Evolutionary conservation across 1,140 invertebrate genomes (phyloP).

Genomic region (Micrasema minimum): DNA sequence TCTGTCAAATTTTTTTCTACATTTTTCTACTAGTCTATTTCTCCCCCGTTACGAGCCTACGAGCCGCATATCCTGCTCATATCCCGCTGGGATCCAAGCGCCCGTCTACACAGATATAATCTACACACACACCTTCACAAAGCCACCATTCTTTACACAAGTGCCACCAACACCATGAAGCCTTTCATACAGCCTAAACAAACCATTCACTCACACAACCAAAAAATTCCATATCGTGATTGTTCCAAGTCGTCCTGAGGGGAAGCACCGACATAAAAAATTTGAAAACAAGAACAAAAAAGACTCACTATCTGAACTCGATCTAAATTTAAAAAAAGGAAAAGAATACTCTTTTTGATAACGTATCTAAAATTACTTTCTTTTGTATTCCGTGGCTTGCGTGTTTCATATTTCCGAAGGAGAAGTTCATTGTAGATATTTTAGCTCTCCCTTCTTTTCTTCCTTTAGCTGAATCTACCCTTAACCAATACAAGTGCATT

Average conservation of each 20-base stretch:
- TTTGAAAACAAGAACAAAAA: not conserved
- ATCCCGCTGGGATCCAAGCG: constrained; percentile 35
- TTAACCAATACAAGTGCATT: constrained; percentile 11
- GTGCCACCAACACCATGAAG: not conserved
- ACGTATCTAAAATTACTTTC: not conserved
- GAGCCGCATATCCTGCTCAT: constrained; percentile 37
- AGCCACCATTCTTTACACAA: constrained; percentile 6
- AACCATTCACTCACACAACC: not conserved
- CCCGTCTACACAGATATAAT: constrained; percentile 5
- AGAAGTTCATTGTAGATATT: constrained; percentile 30
- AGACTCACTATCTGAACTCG: not conserved
- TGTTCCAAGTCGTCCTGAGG: constrained; percentile 7
- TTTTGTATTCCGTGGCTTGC: not conserved
- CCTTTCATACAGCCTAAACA: constrained; percentile 11
- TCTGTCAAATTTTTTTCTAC: no score
- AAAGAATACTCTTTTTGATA: not conserved
- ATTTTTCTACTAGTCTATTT: no score
- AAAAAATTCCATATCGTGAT: constrained; percentile 26
- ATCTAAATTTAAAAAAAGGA: not conserved
- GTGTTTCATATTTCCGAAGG: constrained; percentile 15
- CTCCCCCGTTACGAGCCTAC: not conserved
- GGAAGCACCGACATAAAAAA: not conserved
- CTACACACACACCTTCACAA: constrained; percentile 23
- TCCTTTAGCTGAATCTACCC: constrained; percentile 28
- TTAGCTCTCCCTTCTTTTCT: constrained; percentile 32